Evolutionary conservation across 2,797 vertebrate species (phyloP), one percentile per base, ranked within the genome.

Genomic region (Arctocebus calabarensis): DNA sequence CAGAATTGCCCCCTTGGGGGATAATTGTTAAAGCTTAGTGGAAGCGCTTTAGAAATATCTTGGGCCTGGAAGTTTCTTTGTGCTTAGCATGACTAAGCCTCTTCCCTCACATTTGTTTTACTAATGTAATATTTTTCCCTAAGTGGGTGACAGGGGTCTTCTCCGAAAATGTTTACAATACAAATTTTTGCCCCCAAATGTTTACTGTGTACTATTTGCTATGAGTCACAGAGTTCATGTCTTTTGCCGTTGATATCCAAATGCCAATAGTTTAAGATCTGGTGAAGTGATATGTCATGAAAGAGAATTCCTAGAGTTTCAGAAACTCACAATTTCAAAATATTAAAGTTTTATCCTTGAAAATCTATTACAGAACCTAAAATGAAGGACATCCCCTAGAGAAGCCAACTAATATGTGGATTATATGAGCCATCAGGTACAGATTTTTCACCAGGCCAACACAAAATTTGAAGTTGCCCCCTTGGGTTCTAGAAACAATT

Each of bases 51-150:
- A 84, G 43, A 84, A 81, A 77, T 78, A 73, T 45, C 19, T 81
- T 90, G 19, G 5, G n/a, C 84, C 45, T 96, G 32, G 34, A 75
- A 84, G 10, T 68, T 75, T 82, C 78, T 90, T 68, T 87, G 52
- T 79, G 16, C 32, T 94, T 82, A 29, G 11, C 34, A 62, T 94
- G 29, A 43, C 5, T 83, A 84, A 61, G 0, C 19, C 9, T 40
- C 10, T 10, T 20, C 45, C 0, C 2, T 68, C 10, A 0, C 8
- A 32, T 70, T 94, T 78, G 20, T 74, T 79, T 94, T 78, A 52
- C 55, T 52, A 62, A 74, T 34, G 17, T 45, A 40, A 25, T 48
- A 13, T 27, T 79, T 84, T 62, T 81, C 61, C 7, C 7, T 11
- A 23, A 94, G 25, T 87, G 20, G 2, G 5, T 88, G 29, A 23